Evolutionary conservation across 2,113 vertebrate species (phyloP).

Genomic region (Mesembrinibis cayennensis): DNA sequence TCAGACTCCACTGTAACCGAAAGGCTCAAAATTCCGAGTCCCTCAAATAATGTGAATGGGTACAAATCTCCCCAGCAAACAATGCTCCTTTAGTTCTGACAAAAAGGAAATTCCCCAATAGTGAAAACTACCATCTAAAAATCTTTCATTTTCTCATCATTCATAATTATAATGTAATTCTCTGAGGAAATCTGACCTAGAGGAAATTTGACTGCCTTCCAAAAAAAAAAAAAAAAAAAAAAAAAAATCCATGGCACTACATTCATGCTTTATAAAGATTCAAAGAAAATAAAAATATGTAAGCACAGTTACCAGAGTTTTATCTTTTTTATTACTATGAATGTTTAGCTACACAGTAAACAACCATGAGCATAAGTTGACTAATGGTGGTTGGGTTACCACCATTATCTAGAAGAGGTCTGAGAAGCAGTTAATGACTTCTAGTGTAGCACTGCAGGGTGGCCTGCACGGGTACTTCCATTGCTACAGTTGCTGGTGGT

Average conservation of each 20-base stretch:
- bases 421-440: background rate
- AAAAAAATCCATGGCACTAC: background rate
- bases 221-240: background rate
- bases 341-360: background rate
- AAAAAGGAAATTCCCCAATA: background rate
- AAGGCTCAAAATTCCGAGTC: background rate
- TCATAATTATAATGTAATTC: background rate
- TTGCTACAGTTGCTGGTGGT: background rate
- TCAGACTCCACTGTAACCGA: background rate
- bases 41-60: background rate
- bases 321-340: background rate
- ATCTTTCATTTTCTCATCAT: background rate
- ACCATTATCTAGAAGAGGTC: background rate
- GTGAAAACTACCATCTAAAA: background rate
- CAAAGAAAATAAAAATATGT: background rate
- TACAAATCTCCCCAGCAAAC: background rate
- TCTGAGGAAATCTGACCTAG: background rate
- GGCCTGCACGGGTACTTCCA: background rate
- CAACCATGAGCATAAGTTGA: background rate
- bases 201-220: background rate
- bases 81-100: background rate
- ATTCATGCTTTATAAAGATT: background rate
- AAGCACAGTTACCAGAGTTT: background rate
- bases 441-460: background rate
- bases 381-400: background rate